phyloP scores from a whole-genome alignment of 2,797 vertebrate species.

The Amniataba percoides region DNA sequence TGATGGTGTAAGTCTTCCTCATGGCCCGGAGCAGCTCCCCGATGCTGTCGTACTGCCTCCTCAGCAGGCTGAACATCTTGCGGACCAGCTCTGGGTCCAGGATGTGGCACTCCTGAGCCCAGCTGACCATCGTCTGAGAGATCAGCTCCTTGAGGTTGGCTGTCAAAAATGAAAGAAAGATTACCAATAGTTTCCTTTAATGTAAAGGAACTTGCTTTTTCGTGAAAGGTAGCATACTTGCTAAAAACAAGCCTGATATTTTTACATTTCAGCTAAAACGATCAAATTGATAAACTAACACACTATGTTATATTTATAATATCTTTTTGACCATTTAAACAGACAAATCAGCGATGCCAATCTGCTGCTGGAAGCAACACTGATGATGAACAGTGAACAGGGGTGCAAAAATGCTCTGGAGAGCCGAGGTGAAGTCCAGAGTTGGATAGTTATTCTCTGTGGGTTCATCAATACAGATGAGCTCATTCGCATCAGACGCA shows the following conservation, averaged over 20 bases:
- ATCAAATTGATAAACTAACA: not conserved
- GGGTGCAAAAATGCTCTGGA: no score
- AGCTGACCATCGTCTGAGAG: slow-evolving; percentile 96
- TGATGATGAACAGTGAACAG: not conserved
- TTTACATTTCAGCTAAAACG: not conserved
- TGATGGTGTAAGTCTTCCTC: slow-evolving; percentile 96
- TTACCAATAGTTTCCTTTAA: not conserved
- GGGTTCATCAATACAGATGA: not conserved
- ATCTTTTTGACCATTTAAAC: not conserved
- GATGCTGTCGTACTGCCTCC: slow-evolving; percentile 96
- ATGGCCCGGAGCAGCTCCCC: slow-evolving; percentile 95
- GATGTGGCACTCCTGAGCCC: slow-evolving; percentile 97
- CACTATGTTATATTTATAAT: not conserved
- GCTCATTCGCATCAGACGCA: not conserved
- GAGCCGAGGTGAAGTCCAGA: not conserved
- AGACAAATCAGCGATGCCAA: no score
- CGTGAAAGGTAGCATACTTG: not conserved
- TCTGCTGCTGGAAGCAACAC: not conserved
- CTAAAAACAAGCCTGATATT: not conserved
- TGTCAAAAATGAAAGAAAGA: slow-evolving; percentile 68
- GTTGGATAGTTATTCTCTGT: not conserved
- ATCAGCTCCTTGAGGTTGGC: slow-evolving; percentile 96
- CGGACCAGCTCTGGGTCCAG: slow-evolving; percentile 94
- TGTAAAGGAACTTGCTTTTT: not conserved
- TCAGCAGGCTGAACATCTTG: slow-evolving; percentile 96